A percentile compares a stretch with the other conserved stretches of the same genome.
Evolutionary conservation across 2,888 invertebrate genomes (phyloP).

Genomic region (Odontomyia ornata): DNA sequence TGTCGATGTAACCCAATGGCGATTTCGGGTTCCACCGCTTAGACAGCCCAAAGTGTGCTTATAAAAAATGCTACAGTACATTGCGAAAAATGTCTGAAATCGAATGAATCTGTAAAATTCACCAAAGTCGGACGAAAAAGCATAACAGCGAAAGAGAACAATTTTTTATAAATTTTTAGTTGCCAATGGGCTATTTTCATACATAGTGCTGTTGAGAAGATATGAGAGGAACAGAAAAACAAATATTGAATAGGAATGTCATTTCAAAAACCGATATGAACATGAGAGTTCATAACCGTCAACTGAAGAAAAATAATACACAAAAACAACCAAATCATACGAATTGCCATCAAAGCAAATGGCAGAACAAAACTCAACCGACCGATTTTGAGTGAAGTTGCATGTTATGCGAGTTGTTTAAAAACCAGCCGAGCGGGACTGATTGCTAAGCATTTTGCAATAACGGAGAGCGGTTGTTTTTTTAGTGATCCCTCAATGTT

Average conservation of each 20-base stretch:
- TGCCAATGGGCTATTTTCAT: conserved; percentile 50
- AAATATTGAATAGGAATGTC: conserved; percentile 16
- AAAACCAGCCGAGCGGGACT: no score
- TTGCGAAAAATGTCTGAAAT: neutral
- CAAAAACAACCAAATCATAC: no score
- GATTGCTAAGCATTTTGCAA: no score
- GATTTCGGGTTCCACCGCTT: conserved; percentile 91
- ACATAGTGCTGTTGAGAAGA: conserved; percentile 18
- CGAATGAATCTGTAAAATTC: neutral
- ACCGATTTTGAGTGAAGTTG: no score
- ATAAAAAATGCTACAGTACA: conserved; percentile 52
- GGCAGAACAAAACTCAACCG: no score
- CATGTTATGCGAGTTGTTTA: no score
- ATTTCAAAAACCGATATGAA: no score
- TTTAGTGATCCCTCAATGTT: no score
- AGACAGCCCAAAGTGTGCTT: conserved; percentile 78
- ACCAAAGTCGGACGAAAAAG: neutral
- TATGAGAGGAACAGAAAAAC: conserved; percentile 13
- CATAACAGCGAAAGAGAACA: neutral
- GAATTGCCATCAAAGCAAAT: no score
- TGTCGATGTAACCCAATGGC: conserved; percentile 96
- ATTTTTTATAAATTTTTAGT: conserved; percentile 48
- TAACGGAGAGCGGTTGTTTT: no score
- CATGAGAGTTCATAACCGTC: no score
- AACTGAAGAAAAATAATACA: no score